Conservation (phyloP, 2,888 invertebrate genomes). For the Crocallis elinguaria region DNA sequence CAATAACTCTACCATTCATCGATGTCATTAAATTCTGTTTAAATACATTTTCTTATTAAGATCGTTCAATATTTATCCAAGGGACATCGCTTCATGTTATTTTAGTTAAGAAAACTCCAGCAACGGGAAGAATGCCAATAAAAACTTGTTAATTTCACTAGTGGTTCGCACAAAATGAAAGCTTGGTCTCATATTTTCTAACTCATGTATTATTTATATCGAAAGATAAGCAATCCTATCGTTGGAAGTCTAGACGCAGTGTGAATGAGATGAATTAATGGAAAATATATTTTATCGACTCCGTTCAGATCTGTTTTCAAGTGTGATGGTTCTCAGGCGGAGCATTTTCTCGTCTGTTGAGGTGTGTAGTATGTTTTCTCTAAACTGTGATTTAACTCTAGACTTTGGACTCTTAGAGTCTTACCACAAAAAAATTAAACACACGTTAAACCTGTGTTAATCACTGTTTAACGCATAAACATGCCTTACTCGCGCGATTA, state of each 20-base stretch:
- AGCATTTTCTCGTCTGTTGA: background rate
- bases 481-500: no score
- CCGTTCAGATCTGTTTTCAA: constrained; percentile 52
- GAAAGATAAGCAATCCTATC: constrained; percentile 67
- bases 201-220: constrained; percentile 78
- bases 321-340: constrained; percentile 39
- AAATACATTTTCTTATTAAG: background rate
- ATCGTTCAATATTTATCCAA: constrained; percentile 10
- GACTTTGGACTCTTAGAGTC: no score
- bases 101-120: constrained; percentile 50
- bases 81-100: constrained; percentile 39
- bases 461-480: no score
- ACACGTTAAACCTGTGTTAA: no score
- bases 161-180: constrained; percentile 66
- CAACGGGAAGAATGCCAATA: constrained; percentile 75
- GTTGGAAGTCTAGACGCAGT: constrained; percentile 74
- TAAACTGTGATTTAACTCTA: no score
- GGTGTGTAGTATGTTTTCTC: background rate
- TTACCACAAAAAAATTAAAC: no score
- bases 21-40: background rate
- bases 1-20: no score
- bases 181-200: constrained; percentile 70
- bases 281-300: constrained; percentile 59
- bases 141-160: constrained; percentile 75
- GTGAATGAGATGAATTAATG: constrained; percentile 73